Evolutionary conservation across 2,888 invertebrate species (phyloP).

Genomic region (Monoplex corrugatus): DNA sequence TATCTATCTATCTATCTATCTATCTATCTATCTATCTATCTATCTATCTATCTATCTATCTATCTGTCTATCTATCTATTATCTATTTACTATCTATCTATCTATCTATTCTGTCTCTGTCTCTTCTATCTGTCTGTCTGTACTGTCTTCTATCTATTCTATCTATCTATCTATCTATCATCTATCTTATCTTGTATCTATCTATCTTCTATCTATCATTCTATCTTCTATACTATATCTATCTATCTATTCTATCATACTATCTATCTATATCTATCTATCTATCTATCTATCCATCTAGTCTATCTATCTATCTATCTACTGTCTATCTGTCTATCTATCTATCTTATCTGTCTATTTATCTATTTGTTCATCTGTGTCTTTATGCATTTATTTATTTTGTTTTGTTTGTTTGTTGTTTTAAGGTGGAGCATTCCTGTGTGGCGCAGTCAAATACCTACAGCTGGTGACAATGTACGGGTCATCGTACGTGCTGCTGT

Average conservation of each 20-base stretch:
- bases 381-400: not conserved
- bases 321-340: too few species aligned
- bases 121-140: not conserved
- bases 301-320: not conserved
- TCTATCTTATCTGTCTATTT: too few species aligned
- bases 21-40: not conserved
- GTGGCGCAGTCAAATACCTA: slow-evolving; percentile 85
- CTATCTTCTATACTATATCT: too few species aligned
- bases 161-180: not conserved
- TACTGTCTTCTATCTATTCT: too few species aligned
- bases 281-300: not conserved
- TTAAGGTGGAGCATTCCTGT: slow-evolving; percentile 82
- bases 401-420: not conserved
- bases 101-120: too few species aligned
- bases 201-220: not conserved
- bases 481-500: slow-evolving; percentile 80
- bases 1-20: not conserved
- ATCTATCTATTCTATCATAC: not conserved
- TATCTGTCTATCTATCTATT: not conserved
- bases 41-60: too few species aligned
- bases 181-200: not conserved
- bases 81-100: not conserved
- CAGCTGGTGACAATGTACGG: slow-evolving; percentile 83
- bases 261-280: not conserved
- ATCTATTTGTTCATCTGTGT: not conserved